Evolutionary conservation across 2,113 vertebrate species (phyloP), one percentile per base, ranked within the genome.

Genomic region (Eidolon helvum): DNA sequence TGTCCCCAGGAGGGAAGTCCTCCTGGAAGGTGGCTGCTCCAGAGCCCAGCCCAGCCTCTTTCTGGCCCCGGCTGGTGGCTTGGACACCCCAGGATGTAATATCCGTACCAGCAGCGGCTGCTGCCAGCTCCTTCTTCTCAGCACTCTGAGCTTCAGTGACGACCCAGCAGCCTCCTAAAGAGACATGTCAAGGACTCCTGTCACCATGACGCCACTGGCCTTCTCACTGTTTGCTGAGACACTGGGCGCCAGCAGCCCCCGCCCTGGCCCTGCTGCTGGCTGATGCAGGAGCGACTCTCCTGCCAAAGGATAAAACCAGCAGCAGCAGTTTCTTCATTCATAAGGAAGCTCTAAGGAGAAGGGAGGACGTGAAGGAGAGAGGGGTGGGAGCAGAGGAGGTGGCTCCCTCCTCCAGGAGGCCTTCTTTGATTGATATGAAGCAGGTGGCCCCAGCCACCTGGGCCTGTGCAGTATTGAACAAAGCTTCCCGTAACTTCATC

Each of bases 141-240:
- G 87, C 33, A 19, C 86, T 50, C 80, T 21, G 90, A 68, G 65
- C 85, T n/a, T 95, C 95, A 88, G 0, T 15, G 86, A 88, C 0
- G 10, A 96, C 80, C 89, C 43, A 1, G 74, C 5, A n/a, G 84
- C 63, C 95, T 93, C 69, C 92, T 57, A 30, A 66, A 69, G 91
- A 96, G 95, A 86, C 57, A 5, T 15, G 1, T 55, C 97, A 97
- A 97, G 93, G 97, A 96, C 92, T 86, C 38, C 88, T 74, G 94
- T 92, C 91, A 78, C 75, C 10, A 30, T 61, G 96, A 96, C 5
- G 33, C 77, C 82, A 77, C 6, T 0, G 1, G 91, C 40, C 91
- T 71, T 78, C 85, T 68, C 38, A 10, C 5, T 35, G 83, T 79
- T 79, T 0, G 28, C 50, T 0, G 1, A 38, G 87, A 59, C 22